phyloP scores from a whole-genome alignment of 2,797 vertebrate species.

The Hapalemur alaotrensis region DNA sequence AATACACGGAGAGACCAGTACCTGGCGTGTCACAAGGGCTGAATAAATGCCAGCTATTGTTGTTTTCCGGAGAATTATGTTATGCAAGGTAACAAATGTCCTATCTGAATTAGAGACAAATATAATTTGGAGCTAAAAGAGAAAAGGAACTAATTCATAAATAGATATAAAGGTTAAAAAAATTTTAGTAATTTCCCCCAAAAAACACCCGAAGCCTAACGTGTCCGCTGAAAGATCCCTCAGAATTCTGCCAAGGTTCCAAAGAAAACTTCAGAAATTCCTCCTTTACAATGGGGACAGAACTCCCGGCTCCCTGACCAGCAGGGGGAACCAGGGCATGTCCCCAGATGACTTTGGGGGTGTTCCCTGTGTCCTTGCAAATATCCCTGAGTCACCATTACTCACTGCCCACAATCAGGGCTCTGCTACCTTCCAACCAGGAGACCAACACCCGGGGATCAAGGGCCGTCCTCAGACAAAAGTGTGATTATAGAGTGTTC shows the following conservation, averaged over 20 bases:
- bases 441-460: background rate
- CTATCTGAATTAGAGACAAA: background rate
- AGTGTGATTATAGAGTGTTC: background rate
- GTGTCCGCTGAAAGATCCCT: conserved; percentile 25
- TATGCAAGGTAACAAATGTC: background rate
- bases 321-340: conserved; percentile 56
- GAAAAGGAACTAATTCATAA: background rate
- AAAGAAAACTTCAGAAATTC: conserved; percentile 51
- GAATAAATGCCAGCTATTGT: background rate
- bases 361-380: conserved; percentile 58
- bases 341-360: conserved; percentile 44
- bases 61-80: background rate
- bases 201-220: background rate
- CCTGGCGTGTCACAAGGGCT: background rate
- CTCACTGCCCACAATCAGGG: conserved; percentile 38
- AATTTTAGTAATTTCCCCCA: background rate
- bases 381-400: conserved; percentile 64
- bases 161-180: background rate
- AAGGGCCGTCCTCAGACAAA: background rate
- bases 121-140: background rate
- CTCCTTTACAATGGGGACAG: background rate
- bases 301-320: background rate
- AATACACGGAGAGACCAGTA: background rate
- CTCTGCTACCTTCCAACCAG: conserved; percentile 25
- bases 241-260: conserved; percentile 57